Evolutionary conservation across 2,888 invertebrate genomes (phyloP).

Genomic region (Dione vanillae): DNA sequence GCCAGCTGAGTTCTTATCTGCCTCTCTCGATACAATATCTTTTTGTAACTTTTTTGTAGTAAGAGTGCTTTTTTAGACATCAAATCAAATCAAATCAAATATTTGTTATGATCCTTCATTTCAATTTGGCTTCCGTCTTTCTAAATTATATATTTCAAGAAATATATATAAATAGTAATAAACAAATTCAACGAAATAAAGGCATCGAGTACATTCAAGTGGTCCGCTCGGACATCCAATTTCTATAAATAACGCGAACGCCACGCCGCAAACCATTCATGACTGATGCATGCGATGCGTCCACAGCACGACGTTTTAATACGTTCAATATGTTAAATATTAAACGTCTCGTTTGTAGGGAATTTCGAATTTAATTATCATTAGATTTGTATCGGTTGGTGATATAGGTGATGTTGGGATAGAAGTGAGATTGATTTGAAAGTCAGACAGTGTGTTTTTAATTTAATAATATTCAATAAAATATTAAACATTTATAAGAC

Average conservation of each 20-base stretch:
- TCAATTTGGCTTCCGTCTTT: too few species aligned
- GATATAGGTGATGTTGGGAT: background rate
- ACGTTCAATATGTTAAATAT: slow-evolving; percentile 11
- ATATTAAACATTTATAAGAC: too few species aligned
- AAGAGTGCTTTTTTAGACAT: too few species aligned
- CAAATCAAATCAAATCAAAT: too few species aligned
- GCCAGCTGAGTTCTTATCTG: too few species aligned
- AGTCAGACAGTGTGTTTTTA: too few species aligned
- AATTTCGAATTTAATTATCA: slow-evolving; percentile 3
- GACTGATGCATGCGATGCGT: slow-evolving; percentile 48
- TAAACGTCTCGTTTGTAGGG: slow-evolving; percentile 16
- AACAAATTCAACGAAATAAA: slow-evolving; percentile 26
- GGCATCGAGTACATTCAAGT: slow-evolving; percentile 35
- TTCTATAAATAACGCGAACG: slow-evolving; percentile 49
- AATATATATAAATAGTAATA: background rate
- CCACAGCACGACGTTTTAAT: slow-evolving; percentile 35
- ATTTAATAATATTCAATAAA: too few species aligned
- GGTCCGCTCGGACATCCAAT: slow-evolving; percentile 44
- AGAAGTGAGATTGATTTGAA: background rate
- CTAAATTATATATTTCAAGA: background rate
- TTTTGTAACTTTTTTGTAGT: too few species aligned
- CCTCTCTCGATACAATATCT: too few species aligned
- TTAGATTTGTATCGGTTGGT: background rate
- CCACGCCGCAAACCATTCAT: slow-evolving; percentile 43
- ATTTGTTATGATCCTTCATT: too few species aligned